These are phyloP conservation scores for Streptopelia turtur DNA, from an alignment of 2,797 vertebrate species.

Conservation along the genomic window DNA sequence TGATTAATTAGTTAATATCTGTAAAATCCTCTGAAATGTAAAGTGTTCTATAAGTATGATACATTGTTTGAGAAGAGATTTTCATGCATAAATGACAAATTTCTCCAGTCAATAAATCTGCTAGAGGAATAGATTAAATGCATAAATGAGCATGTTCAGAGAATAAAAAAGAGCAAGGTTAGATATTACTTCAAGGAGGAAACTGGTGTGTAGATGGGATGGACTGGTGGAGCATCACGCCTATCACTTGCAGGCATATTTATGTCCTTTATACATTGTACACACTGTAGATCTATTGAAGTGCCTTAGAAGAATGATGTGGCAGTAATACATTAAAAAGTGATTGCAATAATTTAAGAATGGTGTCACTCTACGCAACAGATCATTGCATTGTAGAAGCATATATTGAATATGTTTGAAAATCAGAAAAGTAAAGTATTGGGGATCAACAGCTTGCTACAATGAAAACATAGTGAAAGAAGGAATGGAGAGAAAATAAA, in stretches of 20 bases:
- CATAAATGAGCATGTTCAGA: not conserved
- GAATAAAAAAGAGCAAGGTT: not conserved
- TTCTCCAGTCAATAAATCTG: not conserved
- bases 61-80: not conserved
- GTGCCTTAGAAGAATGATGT: not conserved
- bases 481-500: not conserved
- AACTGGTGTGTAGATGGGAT: not conserved
- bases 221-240: not conserved
- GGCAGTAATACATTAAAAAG: not conserved
- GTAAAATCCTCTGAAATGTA: not conserved
- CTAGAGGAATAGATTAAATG: conserved; percentile 1
- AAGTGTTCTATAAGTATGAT: not conserved
- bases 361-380: not conserved
- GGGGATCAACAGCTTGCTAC: not conserved
- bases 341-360: not conserved
- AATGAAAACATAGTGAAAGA: not conserved
- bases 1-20: conserved; percentile 11
- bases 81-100: conserved; percentile 6
- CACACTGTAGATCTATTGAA: not conserved
- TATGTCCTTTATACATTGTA: not conserved
- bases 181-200: not conserved
- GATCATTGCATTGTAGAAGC: not conserved
- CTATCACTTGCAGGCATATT: not conserved
- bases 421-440: not conserved
- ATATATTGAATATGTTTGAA: not conserved